Evolutionary conservation across 1,140 invertebrate species (phyloP), one percentile per base, ranked within the genome.

Genomic region (Phthorimaea operculella): DNA sequence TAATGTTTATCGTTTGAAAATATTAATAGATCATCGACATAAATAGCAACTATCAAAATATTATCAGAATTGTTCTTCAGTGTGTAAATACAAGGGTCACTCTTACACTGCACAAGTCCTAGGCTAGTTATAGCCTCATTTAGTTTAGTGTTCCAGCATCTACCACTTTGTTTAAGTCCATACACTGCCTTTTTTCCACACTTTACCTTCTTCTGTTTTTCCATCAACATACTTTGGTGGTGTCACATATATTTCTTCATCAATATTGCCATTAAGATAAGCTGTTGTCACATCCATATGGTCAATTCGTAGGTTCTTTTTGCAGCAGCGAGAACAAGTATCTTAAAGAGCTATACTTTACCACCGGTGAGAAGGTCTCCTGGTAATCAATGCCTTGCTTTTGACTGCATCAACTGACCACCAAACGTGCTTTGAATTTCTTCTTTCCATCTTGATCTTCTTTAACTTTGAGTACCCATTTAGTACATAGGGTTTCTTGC

Each of bases 131-230:
- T 15, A 36, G 15, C 17, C 6, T 52, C 16, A 17, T 28, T n/a
- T 17, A 52, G 16, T 21, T 52, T 52, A 11, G 12, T 52, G 14
- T 52, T 33, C 51, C 51, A 52, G 8, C 15, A 15, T 15, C 45
- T 52, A 33, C 51, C 34, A 6, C 28, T 33, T 33, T 52, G 51
- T 15, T 52, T 52, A 1, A 52, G 33, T 34, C 51, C 51, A 36
- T 52, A 52, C 11, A 52, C 10, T 6, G 51, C 33, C 12, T 33
- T 28, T 36, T 52, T 34, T 36, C 33, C 51, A 52, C 16, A 52
- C 33, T 39, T 52, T 12, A 4, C n/a, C n/a, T 39, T 39, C 36
- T 39, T 39, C 36, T 12, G 10, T 5, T 28, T 51, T 12, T 33
- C 28, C 28, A 51, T 11, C 28, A 12, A 3, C 28, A 9, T 16